A percentile compares a stretch with the other conserved stretches of the same genome.
Conservation (phyloP, 2,797 vertebrate species). For the Gymnocypris eckloni region DNA sequence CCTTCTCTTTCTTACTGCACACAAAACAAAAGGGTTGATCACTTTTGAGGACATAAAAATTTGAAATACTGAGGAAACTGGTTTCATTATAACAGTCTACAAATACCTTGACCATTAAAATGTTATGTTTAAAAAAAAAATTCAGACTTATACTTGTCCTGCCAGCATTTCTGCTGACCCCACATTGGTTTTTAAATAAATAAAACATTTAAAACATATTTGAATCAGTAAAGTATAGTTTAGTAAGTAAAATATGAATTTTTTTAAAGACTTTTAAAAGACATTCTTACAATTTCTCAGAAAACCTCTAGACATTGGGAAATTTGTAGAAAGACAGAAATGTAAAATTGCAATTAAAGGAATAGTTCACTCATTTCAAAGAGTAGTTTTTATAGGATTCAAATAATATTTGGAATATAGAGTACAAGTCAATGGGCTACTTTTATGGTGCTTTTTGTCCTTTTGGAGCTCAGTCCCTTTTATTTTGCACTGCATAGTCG, state of each 20-base stretch:
- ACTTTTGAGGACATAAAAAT: slow-evolving; percentile 3
- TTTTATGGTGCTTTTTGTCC: neutral
- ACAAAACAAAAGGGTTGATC: slow-evolving; percentile 58
- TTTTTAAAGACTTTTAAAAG: neutral
- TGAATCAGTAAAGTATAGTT: no score
- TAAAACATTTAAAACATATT: neutral
- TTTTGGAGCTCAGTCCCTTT: neutral
- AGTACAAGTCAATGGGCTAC: neutral
- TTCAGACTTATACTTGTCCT: neutral
- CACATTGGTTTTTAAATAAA: neutral
- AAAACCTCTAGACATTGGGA: neutral
- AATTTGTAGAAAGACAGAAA: slow-evolving; percentile 5
- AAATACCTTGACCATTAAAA: neutral
- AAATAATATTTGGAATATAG: neutral
- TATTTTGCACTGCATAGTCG: neutral
- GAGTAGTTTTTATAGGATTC: neutral
- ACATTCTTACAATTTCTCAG: neutral
- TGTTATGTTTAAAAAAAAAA: neutral
- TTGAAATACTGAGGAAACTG: slow-evolving; percentile 25
- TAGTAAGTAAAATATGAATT: neutral
- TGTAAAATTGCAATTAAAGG: neutral
- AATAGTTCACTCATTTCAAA: slow-evolving; percentile 9
- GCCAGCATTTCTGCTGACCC: neutral
- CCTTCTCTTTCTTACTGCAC: slow-evolving; percentile 95
- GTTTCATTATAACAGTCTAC: neutral